phyloP scores from a whole-genome alignment of 1,140 invertebrate species.

The Papilio polyxenes region DNA sequence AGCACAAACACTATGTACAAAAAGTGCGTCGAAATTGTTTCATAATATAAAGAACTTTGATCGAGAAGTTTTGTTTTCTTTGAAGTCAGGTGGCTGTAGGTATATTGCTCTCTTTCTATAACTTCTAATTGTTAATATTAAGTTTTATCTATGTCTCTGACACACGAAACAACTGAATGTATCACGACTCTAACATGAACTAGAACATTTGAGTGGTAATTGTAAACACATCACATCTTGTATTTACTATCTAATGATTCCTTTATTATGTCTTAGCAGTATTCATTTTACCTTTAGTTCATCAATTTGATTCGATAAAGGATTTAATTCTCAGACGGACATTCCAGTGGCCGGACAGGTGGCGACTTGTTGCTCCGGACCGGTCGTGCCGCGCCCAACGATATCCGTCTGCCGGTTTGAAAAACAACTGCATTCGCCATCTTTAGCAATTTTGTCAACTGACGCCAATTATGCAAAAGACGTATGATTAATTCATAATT shows the following conservation, averaged over 20 bases:
- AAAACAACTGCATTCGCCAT: conserved; percentile 59
- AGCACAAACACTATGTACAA: background rate
- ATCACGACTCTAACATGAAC: background rate
- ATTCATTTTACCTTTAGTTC: background rate
- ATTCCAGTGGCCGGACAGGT: conserved; percentile 67
- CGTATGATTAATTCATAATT: conserved; percentile 14
- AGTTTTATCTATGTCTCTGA: no score
- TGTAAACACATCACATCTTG: background rate
- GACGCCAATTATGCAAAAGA: conserved; percentile 48
- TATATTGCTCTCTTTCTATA: no score
- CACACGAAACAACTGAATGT: background rate
- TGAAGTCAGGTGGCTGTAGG: no score
- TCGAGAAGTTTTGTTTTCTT: no score
- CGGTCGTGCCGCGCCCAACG: conserved; percentile 52
- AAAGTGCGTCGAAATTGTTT: background rate
- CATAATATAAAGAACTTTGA: no score
- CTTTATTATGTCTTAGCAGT: background rate
- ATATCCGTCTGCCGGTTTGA: conserved; percentile 7
- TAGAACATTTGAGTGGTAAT: background rate
- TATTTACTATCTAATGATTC: background rate
- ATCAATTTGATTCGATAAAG: conserved; percentile 29
- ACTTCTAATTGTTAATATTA: no score
- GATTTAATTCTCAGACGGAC: conserved; percentile 59
- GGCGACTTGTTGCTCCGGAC: conserved; percentile 65
- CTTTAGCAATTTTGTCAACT: conserved; percentile 52